Evolutionary conservation across 2,888 invertebrate species (phyloP).

Genomic region (Lapara coniferarum): DNA sequence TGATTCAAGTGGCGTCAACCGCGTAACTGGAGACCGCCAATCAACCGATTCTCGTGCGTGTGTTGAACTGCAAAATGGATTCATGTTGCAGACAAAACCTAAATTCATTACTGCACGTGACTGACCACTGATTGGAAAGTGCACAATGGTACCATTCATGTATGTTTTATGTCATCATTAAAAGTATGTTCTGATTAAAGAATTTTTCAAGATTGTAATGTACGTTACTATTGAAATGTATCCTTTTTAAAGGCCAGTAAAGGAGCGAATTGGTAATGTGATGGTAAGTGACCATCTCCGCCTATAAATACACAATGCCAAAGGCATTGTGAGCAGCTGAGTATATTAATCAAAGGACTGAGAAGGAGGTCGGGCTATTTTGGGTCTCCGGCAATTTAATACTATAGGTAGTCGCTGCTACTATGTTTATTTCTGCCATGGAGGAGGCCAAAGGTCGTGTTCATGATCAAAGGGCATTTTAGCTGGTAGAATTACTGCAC

Average conservation of each 20-base stretch:
- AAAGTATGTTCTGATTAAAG: neutral
- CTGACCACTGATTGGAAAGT: constrained; percentile 17
- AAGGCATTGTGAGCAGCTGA: too few relatives aligned
- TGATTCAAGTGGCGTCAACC: constrained; percentile 76
- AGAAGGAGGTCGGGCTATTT: too few relatives aligned
- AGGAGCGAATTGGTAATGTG: too few relatives aligned
- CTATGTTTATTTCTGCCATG: too few relatives aligned
- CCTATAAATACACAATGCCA: too few relatives aligned
- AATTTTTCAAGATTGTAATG: neutral
- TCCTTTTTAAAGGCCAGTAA: neutral
- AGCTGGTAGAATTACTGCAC: too few relatives aligned
- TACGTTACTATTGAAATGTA: neutral
- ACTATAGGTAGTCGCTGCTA: too few relatives aligned
- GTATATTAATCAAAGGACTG: too few relatives aligned
- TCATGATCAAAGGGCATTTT: too few relatives aligned
- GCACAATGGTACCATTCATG: constrained; percentile 6
- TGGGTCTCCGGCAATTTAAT: too few relatives aligned
- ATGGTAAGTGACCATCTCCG: too few relatives aligned
- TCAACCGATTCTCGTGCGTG: constrained; percentile 47
- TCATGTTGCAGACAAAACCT: constrained; percentile 11
- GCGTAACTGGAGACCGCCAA: constrained; percentile 71
- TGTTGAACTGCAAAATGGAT: constrained; percentile 2
- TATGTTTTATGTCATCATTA: constrained; percentile 5
- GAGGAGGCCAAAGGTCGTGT: too few relatives aligned
- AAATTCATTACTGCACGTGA: constrained; percentile 17